Conservation (phyloP, 2,888 invertebrate species). For the Agrotis exclamationis region DNA sequence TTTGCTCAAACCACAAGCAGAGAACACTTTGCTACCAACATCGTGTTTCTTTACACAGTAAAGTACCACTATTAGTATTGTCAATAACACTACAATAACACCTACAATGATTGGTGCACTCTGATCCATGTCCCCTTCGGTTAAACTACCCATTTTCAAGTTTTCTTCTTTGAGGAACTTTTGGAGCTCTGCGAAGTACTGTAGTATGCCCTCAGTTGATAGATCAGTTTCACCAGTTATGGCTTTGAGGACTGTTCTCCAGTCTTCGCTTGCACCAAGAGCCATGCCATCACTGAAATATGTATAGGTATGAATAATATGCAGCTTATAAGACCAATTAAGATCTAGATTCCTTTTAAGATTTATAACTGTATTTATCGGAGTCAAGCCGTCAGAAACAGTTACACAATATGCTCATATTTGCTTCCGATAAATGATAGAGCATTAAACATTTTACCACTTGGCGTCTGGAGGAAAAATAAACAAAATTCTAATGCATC, state of each 20-base stretch:
- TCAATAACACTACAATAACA: conserved; percentile 79
- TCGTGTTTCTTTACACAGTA: conserved; percentile 85
- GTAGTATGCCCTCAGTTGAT: conserved; percentile 83
- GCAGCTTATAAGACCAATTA: not conserved
- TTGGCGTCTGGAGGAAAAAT: not conserved
- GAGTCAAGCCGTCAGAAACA: too few relatives aligned
- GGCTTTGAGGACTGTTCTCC: conserved; percentile 82
- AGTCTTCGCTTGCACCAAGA: conserved; percentile 86
- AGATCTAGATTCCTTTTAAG: not conserved
- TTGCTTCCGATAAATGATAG: not conserved
- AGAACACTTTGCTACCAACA: conserved; percentile 76
- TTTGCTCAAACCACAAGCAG: conserved; percentile 83
- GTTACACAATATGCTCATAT: not conserved
- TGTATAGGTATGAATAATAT: not conserved
- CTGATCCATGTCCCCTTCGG: conserved; percentile 80
- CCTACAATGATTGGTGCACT: conserved; percentile 85
- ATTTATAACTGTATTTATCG: not conserved
- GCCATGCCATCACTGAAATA: conserved; percentile 86
- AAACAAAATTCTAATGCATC: not conserved
- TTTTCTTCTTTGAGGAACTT: conserved; percentile 80
- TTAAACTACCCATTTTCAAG: conserved; percentile 69
- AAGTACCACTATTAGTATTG: conserved; percentile 80
- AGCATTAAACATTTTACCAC: not conserved
- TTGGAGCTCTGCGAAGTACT: conserved; percentile 81
- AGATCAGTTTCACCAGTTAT: conserved; percentile 86